phyloP scores from a whole-genome alignment of 2,888 invertebrate genomes.

The Sminthurinus aureus region DNA sequence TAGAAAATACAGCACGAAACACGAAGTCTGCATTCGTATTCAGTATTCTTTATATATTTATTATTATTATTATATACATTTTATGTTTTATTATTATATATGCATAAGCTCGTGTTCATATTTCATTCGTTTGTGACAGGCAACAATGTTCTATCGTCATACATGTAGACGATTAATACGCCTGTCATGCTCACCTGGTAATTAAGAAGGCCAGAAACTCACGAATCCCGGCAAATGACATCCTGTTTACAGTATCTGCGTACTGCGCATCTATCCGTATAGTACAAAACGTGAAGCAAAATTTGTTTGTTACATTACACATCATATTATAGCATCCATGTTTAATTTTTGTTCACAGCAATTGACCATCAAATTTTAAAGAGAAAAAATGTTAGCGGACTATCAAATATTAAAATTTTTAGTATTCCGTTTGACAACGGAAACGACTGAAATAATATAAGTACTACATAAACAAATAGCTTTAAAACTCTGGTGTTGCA shows the following conservation, averaged over 20 bases:
- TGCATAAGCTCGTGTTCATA: constrained; percentile 17
- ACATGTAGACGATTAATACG: constrained; percentile 43
- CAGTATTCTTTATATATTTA: neutral
- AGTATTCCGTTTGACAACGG: no score
- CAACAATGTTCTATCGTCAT: constrained; percentile 31
- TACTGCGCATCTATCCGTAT: neutral
- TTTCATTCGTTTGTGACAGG: constrained; percentile 33
- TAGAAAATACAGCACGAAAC: neutral
- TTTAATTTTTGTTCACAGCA: no score
- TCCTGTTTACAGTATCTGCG: neutral
- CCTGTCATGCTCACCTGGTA: constrained; percentile 48
- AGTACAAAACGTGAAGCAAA: neutral
- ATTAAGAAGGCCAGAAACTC: constrained; percentile 41
- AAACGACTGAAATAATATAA: no score
- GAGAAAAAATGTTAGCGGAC: no score
- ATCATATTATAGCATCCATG: neutral
- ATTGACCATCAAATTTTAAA: no score
- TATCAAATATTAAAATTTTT: no score
- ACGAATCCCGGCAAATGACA: neutral
- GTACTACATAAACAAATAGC: no score
- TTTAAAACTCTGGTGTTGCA: no score
- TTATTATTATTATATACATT: neutral
- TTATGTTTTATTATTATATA: no score
- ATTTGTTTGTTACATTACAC: no score
- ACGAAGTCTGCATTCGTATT: neutral